Evolutionary conservation across 2,888 invertebrate species (phyloP).

Genomic region (Lochmaea capreae): DNA sequence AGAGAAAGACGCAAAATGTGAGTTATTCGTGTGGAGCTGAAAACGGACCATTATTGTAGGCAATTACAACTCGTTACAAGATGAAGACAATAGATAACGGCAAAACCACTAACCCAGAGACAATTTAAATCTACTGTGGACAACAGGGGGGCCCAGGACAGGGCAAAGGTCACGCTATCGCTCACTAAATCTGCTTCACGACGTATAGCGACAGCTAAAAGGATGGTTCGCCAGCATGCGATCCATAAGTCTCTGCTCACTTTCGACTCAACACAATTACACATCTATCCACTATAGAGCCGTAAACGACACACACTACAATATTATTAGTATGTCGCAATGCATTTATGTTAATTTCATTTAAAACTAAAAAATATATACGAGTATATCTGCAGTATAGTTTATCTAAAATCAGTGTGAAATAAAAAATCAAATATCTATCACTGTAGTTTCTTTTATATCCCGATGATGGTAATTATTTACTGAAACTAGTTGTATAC

Average conservation of each 20-base stretch:
- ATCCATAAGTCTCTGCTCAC: conserved; percentile 47
- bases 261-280: conserved; percentile 19
- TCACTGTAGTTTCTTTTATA: too few species aligned
- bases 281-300: conserved; percentile 4
- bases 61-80: conserved; percentile 61
- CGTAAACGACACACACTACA: neutral
- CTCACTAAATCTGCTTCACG: conserved; percentile 64
- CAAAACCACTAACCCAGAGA: conserved; percentile 62
- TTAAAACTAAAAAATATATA: too few species aligned
- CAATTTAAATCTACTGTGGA: conserved; percentile 64
- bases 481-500: too few species aligned
- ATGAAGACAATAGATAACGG: conserved; percentile 62
- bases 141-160: conserved; percentile 58
- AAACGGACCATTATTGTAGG: conserved; percentile 54
- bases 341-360: neutral
- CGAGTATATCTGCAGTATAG: too few species aligned
- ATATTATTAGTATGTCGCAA: neutral
- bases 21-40: conserved; percentile 45
- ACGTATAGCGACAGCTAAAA: conserved; percentile 59
- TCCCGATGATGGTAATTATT: too few species aligned
- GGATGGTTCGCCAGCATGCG: conserved; percentile 63
- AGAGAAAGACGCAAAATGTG: conserved; percentile 46
- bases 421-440: too few species aligned
- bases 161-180: conserved; percentile 65
- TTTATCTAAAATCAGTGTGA: too few species aligned